Conservation (phyloP, 2,797 vertebrate species). For the Sebastes nivosus region DNA sequence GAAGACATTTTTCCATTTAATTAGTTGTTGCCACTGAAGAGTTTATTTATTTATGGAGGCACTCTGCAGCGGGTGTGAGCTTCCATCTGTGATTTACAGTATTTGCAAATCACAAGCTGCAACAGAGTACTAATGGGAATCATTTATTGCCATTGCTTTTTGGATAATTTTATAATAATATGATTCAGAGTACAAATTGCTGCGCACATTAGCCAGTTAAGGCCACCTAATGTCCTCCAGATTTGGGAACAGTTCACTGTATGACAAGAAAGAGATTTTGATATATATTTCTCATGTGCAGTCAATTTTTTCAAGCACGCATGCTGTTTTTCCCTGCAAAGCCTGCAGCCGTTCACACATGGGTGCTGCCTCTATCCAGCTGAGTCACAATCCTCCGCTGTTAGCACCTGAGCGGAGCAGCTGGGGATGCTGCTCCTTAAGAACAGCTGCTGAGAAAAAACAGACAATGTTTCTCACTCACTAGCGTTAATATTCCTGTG, state of each 20-base stretch:
- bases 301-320: background rate
- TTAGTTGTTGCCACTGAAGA: background rate
- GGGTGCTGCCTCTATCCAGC: background rate
- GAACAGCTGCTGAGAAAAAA: conserved; percentile 12
- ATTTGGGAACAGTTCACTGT: background rate
- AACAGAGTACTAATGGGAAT: background rate
- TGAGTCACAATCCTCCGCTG: conserved; percentile 1
- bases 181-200: background rate
- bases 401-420: conserved; percentile 7
- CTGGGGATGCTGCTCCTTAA: background rate
- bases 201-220: background rate
- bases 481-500: background rate
- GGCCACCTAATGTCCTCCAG: background rate
- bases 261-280: background rate
- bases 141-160: background rate
- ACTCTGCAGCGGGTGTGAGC: background rate
- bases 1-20: background rate
- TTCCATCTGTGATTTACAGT: background rate
- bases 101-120: background rate
- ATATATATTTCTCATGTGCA: background rate
- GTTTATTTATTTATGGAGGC: background rate
- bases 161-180: background rate
- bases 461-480: background rate
- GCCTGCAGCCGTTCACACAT: background rate
- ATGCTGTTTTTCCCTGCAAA: background rate